Evolutionary conservation across 2,113 vertebrate genomes (phyloP), one percentile per base, ranked within the genome.

Genomic region (Syngnathus scovelli): DNA sequence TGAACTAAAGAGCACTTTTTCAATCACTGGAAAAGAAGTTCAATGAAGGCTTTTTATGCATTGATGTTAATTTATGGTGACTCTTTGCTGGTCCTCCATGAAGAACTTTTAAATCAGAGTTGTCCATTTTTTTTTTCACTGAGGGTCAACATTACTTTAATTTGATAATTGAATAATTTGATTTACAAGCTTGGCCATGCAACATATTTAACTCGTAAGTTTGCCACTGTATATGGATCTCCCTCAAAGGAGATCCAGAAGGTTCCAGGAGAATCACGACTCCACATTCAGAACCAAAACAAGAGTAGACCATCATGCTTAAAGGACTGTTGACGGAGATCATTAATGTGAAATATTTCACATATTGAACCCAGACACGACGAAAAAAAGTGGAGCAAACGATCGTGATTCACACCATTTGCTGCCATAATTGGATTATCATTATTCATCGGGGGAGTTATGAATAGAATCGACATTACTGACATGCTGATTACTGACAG

Each of bases 401-500:
- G 21, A 55, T 55, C 3, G 5, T 5, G 11, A 55, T 23, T 55
- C 52, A 55, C 21, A 55, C 4, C 10, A 55, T 55, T 23, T 55
- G 21, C 3, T 55, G 21, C 21, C 9, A n/a, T 27, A 55, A 27
- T 27, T 13, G 11, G 9, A 27, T 55, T 13, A 51, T 21, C 49
- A 51, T 51, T 51, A 23, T 55, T 55, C 21, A 55, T 23, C 11
- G 21, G 21, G 27, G 21, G 52, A 27, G 52, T 55, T 55, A 21
- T 27, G 21, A 55, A 27, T 27, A 13, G 21, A 55, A 10, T 33
- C 27, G 3, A 33, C 27, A 55, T 27, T 55, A 12, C 10, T 27
- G 58, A 61, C 37, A 66, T 39, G 52, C 38, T 54, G 10, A 55
- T 27, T 55, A 12, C 10, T 27, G 58, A 61, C 37, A 66, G 46